A percentile compares a stretch with the other conserved stretches of the same genome.
Conservation (phyloP, 35 echinoderm and acorn worm species). For the Anneissia japonica region DNA sequence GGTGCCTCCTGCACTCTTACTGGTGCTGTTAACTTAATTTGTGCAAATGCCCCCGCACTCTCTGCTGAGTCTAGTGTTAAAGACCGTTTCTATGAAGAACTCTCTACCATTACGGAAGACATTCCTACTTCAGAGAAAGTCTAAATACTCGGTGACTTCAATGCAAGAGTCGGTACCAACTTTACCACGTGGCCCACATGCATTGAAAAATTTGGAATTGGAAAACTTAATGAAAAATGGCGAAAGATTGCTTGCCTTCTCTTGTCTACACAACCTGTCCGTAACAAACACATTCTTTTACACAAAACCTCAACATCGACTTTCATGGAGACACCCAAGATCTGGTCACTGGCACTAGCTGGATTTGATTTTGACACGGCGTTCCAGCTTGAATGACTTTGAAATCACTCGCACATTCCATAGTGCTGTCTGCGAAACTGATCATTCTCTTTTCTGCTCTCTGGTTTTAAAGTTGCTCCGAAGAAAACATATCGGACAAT, state of each 20-base stretch:
- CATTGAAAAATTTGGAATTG: constrained; percentile 28
- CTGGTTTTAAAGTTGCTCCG: not conserved
- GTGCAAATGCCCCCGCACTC: constrained; percentile 7
- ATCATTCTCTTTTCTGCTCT: not conserved
- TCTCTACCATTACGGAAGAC: not conserved
- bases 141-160: constrained; percentile 33
- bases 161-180: constrained; percentile 37
- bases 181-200: not conserved
- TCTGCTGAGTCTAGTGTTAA: not conserved
- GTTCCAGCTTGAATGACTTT: not conserved
- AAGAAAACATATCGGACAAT: too few relatives aligned
- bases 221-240: constrained; percentile 53
- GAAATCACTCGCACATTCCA: not conserved
- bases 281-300: constrained; percentile 58
- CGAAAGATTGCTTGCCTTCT: constrained; percentile 8
- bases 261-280: constrained; percentile 24
- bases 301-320: constrained; percentile 15
- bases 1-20: not conserved
- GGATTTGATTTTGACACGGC: constrained; percentile 17
- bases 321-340: constrained; percentile 39
- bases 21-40: constrained; percentile 24
- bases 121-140: not conserved
- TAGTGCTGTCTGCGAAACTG: constrained; percentile 9
- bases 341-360: constrained; percentile 38
- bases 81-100: constrained; percentile 19